Evolutionary conservation across 1,140 invertebrate species (phyloP), one percentile per base, ranked within the genome.

Genomic region (Ooceraea biroi): DNA sequence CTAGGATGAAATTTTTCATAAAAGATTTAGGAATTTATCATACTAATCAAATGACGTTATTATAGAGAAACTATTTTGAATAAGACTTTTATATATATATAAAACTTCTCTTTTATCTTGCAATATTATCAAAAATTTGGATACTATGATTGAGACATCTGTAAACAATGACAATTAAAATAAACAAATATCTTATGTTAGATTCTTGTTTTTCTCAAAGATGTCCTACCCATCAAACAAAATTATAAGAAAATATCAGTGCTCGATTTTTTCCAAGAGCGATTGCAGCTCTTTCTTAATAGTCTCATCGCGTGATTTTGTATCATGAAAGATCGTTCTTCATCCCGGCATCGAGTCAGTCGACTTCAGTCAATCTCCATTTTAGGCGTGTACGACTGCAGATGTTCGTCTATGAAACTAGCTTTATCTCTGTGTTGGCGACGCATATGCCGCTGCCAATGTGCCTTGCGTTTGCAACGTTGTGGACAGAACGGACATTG

Each of bases 401-500:
- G 46, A 25, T 94, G 93, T 30, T 92, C 92, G 77, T 94, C 92
- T 84, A 94, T 86, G 19, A 93, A 88, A 2, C 93, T 93, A 30
- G 94, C 92, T 87, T 94, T 94, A 60, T 96, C 95, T 25, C 93
- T 90, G 78, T 96, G 96, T 66, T 95, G 95, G 1, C 95, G 92
- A 52, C 94, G 92, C 50, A 96, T 95, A 88, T 96, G 96, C n/a
- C 95, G 91, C 17, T 95, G 90, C 91, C 95, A 95, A 69, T 96
- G 95, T 1, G 95, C 95, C 87, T 96, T 96, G 25, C 95, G 93
- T 84, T 96, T 96, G 89, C 95, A 96, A 44, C 94, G 94, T 71
- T 96, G 95, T 0, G 95, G 95, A 91, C 96, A 96, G 85, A 96
- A 95, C 10, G 95, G 95, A 88, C 96, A 97, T 22, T 95, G 95